A percentile compares a stretch with the other conserved stretches of the same genome.
Conservation (phyloP, 2,888 invertebrate genomes). For the Drosophila barbarae region DNA sequence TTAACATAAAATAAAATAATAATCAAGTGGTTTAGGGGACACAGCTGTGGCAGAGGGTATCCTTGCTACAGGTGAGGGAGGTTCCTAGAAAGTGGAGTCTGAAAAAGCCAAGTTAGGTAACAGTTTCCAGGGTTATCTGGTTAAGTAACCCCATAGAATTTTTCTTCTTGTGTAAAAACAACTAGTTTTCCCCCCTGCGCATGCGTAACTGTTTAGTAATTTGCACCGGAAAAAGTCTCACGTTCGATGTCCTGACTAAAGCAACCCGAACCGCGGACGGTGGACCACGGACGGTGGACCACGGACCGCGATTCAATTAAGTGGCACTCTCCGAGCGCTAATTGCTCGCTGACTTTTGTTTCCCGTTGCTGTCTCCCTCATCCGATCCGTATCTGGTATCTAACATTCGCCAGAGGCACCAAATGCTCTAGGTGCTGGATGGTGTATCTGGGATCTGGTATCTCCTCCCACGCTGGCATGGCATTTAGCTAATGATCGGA, state of each 20-base stretch:
- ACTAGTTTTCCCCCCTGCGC: slow-evolving; percentile 59
- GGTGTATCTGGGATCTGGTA: slow-evolving; percentile 33
- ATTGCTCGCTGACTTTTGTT: slow-evolving; percentile 49
- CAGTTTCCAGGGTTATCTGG: background rate
- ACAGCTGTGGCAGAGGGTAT: background rate
- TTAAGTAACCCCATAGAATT: background rate
- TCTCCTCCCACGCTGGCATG: slow-evolving; percentile 61
- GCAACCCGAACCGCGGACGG: background rate
- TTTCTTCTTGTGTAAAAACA: slow-evolving; percentile 22
- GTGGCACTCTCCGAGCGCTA: slow-evolving; percentile 60
- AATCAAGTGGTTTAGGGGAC: background rate
- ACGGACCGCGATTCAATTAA: slow-evolving; percentile 66
- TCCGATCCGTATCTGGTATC: slow-evolving; percentile 29
- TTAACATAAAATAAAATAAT: background rate
- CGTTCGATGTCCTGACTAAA: slow-evolving; percentile 43
- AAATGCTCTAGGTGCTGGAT: slow-evolving; percentile 42
- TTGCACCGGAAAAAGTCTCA: slow-evolving; percentile 58
- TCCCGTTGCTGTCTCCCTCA: slow-evolving; percentile 30
- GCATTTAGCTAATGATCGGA: slow-evolving; percentile 66
- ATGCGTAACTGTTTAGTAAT: slow-evolving; percentile 73
- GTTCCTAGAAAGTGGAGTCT: background rate
- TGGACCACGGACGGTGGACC: background rate
- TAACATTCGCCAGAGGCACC: slow-evolving; percentile 13
- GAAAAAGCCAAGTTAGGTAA: background rate
- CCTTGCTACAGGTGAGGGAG: background rate